Evolutionary conservation across 2,888 invertebrate genomes (phyloP).

Genomic region (Adelognathus sp.): DNA sequence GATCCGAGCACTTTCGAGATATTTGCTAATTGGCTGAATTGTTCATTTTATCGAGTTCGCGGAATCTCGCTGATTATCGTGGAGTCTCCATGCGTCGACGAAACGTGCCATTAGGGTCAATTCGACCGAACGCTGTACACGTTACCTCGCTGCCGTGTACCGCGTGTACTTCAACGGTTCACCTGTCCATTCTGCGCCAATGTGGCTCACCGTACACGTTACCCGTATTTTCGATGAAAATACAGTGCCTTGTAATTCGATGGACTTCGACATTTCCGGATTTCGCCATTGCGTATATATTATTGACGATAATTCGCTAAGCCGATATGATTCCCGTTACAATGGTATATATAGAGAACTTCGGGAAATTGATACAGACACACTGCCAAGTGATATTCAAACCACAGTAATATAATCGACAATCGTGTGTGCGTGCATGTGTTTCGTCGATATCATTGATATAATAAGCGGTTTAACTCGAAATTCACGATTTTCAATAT

Average conservation of each 20-base stretch:
- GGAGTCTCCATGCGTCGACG: background rate
- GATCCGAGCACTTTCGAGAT: constrained; percentile 13
- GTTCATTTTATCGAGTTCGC: constrained; percentile 53
- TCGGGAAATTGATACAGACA: background rate
- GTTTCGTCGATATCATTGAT: constrained; percentile 8
- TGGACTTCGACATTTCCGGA: constrained; percentile 1
- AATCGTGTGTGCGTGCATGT: too few species aligned
- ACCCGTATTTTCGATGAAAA: background rate
- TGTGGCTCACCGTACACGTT: background rate
- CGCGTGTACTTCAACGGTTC: background rate
- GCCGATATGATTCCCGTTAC: constrained; percentile 13
- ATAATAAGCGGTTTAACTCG: background rate
- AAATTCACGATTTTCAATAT: too few species aligned
- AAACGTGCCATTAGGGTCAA: background rate
- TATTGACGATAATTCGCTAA: background rate
- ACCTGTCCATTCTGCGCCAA: background rate
- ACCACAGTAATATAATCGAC: too few species aligned
- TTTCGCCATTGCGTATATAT: background rate
- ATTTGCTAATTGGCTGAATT: constrained; percentile 63
- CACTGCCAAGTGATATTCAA: background rate
- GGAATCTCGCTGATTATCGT: background rate
- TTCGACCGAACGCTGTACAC: background rate
- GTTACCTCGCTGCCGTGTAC: background rate
- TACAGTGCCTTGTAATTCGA: background rate
- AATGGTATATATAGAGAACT: background rate